phyloP scores from a whole-genome alignment of 2,888 invertebrate genomes.

The Atrina japonica region DNA sequence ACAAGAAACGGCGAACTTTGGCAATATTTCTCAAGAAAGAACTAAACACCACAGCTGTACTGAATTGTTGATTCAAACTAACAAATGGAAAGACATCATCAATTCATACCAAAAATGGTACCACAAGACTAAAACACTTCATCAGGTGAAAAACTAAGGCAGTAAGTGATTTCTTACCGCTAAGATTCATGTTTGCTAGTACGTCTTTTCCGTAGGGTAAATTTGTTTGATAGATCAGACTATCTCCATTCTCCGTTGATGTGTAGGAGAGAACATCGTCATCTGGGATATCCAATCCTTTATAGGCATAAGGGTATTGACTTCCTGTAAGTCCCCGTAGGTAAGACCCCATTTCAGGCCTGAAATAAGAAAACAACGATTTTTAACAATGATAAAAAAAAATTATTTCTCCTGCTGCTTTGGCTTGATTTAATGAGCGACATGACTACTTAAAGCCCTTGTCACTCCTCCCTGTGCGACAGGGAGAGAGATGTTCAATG shows the following conservation, averaged over 20 bases:
- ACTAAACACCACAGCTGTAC: too few relatives aligned
- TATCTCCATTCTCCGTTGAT: conserved; percentile 70
- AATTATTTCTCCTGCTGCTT: too few relatives aligned
- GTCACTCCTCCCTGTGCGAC: too few relatives aligned
- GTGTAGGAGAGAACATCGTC: conserved; percentile 75
- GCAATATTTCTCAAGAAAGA: too few relatives aligned
- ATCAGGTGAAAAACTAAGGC: too few relatives aligned
- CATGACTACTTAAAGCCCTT: too few relatives aligned
- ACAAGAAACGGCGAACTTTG: too few relatives aligned
- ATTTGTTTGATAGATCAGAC: conserved; percentile 53
- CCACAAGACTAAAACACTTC: neutral
- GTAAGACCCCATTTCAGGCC: conserved; percentile 49
- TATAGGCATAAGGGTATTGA: conserved; percentile 56
- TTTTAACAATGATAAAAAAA: too few relatives aligned
- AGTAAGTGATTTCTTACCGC: conserved; percentile 63
- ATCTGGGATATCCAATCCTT: conserved; percentile 64
- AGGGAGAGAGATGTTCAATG: too few relatives aligned
- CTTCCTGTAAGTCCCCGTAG: conserved; percentile 34
- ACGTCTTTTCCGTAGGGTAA: conserved; percentile 65
- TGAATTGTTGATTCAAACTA: too few relatives aligned
- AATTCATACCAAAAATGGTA: conserved; percentile 5
- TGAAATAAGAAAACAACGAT: conserved; percentile 36
- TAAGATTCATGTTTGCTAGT: conserved; percentile 66
- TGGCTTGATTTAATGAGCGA: too few relatives aligned
- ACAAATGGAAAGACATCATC: conserved; percentile 23